These are phyloP conservation scores for Antigone vipio DNA, from an alignment of 2,113 vertebrate species.

Conservation along the genomic window DNA sequence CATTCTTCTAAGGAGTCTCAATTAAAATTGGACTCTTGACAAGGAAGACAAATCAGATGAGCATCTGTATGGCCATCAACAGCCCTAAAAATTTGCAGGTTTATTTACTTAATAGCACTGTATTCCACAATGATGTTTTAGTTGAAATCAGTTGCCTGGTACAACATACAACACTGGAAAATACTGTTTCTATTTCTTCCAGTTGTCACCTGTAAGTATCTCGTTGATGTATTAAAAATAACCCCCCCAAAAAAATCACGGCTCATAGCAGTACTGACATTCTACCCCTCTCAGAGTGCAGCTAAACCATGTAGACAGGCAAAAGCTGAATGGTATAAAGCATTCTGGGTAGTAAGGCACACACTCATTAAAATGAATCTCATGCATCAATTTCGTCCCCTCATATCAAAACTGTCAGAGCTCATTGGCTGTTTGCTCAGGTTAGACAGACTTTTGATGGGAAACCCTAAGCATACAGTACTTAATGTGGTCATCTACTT, in stretches of 20 bases:
- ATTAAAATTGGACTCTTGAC: neutral
- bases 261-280: neutral
- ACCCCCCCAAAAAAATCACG: neutral
- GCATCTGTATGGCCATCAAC: neutral
- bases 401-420: slow-evolving; percentile 38
- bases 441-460: neutral
- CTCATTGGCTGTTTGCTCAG: neutral
- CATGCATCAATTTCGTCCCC: neutral
- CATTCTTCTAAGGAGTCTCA: neutral
- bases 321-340: neutral
- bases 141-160: neutral
- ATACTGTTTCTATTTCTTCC: neutral
- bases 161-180: neutral
- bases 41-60: neutral
- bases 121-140: neutral
- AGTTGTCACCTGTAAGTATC: neutral
- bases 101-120: neutral
- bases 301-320: neutral
- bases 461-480: neutral
- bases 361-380: slow-evolving; percentile 14
- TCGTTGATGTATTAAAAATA: neutral
- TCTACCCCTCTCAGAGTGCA: neutral
- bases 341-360: neutral
- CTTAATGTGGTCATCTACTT: neutral
- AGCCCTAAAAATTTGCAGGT: neutral